Evolutionary conservation across 2,113 vertebrate genomes (phyloP), one percentile per base, ranked within the genome.

Genomic region (Hemiscyllium ocellatum): DNA sequence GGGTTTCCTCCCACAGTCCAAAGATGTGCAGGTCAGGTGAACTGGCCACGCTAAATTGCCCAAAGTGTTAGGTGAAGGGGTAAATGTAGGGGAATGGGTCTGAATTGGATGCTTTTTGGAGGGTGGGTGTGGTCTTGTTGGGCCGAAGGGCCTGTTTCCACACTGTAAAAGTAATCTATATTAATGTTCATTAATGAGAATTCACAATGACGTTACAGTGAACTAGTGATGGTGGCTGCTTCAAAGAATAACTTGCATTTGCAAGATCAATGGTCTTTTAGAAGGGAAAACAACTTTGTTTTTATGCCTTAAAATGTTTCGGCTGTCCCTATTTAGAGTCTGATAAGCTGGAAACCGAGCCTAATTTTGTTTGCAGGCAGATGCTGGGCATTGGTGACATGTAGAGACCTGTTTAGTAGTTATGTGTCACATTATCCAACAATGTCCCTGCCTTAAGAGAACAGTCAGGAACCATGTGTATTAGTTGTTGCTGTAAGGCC

Each of bases 341-440:
- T 95, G 93, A 50, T 72, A 50, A 72, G 24, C 33, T 76, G 26
- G 94, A 95, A 72, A 52, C 68, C 4, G 47, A 76, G 24, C 50
- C 68, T 94, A 95, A 70, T 50, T 47, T 72, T 95, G 37, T 29
- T 52, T 29, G 69, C 13, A 13, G 69, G 70, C 24, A 29, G 69
- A 70, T 70, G 47, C 94, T 52, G 93, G 91, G 93, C 42, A 95
- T 26, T 50, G 94, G 69, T 52, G 69, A 95, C 94, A 76, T 95
- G 94, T 22, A 95, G 69, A 95, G 94, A 95, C 69, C 52, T 70
- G 94, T 95, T 95, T 33, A 50, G 68, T 66, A 33, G 8, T 33
- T 26, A 13, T 47, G 6, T 95, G 68, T 29, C 94, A 70, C 94
- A 95, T 95, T 52, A 95, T 95, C 69, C 68, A 33, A 47, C 68